Conservation (phyloP, 2,113 vertebrate genomes). For the Stigmatopora argus region DNA sequence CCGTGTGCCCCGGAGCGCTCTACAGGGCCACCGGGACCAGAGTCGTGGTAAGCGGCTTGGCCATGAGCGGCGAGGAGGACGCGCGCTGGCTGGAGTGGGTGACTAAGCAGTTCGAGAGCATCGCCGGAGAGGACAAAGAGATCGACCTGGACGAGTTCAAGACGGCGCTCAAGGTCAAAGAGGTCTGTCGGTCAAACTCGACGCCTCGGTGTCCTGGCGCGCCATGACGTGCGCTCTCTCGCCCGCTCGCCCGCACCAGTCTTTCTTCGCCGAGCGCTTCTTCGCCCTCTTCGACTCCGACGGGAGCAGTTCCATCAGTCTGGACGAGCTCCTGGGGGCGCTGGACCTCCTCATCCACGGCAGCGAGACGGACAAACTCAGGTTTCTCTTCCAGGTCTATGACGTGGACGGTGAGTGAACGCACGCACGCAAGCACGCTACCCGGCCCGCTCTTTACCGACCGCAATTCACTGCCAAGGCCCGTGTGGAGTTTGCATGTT, state of each 20-base stretch:
- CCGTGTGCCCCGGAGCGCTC: too few species aligned
- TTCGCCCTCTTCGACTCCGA: constrained; percentile 81
- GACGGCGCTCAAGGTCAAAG: constrained; percentile 80
- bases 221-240: neutral
- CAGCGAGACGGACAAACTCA: constrained; percentile 76
- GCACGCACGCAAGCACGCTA: constrained; percentile 1
- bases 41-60: too few species aligned
- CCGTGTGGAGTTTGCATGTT: too few species aligned
- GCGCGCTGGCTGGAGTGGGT: constrained; percentile 82
- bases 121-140: constrained; percentile 75
- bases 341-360: constrained; percentile 77
- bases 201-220: neutral
- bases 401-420: constrained; percentile 78
- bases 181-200: constrained; percentile 59
- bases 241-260: constrained; percentile 48
- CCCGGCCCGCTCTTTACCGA: neutral
- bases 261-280: constrained; percentile 88
- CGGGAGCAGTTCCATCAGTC: constrained; percentile 77
- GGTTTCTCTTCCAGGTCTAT: constrained; percentile 87
- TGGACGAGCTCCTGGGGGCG: constrained; percentile 79
- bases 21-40: too few species aligned
- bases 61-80: constrained; percentile 73
- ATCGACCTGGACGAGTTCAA: constrained; percentile 81
- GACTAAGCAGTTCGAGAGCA: constrained; percentile 75
- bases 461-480: too few species aligned